Evolutionary conservation across 2,113 vertebrate species (phyloP), one percentile per base, ranked within the genome.

Genomic region (Opisthocomus hoazin): DNA sequence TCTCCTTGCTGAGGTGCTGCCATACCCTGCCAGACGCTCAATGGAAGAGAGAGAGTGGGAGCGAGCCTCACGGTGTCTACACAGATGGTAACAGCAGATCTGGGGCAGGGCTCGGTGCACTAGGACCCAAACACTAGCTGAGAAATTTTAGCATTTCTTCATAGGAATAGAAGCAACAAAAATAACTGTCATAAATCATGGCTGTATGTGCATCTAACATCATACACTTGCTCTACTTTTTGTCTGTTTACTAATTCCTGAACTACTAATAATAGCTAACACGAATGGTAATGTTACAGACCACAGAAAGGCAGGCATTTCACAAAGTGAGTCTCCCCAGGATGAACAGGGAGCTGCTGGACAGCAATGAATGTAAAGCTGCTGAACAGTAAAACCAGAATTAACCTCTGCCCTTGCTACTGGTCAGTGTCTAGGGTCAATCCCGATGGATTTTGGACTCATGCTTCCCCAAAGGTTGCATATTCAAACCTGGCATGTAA

Each of bases 71-170:
- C 8, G 2, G 15, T n/a, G n/a, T n/a, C n/a, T n/a, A n/a, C n/a
- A n/a, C n/a, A n/a, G n/a, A n/a, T n/a, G n/a, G n/a, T n/a, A n/a
- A n/a, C n/a, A n/a, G n/a, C n/a, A n/a, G n/a, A n/a, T n/a, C n/a
- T n/a, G n/a, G n/a, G n/a, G n/a, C n/a, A n/a, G n/a, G n/a, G n/a
- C 63, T 46, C 37, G 74, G 48, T 13, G 12, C 51, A 22, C 50
- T 70, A 5, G 18, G 46, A 77, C 37, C 32, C 50, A 85, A 80
- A 70, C 29, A 19, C 3, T 27, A 26, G 6, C 65, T 66, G 87
- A 43, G 75, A 54, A 24, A 95, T 84, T 85, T 84, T 43, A 93
- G 46, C 26, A 68, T 71, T 89, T 87, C 57, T 85, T n/a, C n/a
- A 36, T 18, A 60, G 8, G 46, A 66, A 91, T 5, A 84, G 54